phyloP scores from a whole-genome alignment of 2,797 vertebrate genomes.

The Streptopelia turtur region DNA sequence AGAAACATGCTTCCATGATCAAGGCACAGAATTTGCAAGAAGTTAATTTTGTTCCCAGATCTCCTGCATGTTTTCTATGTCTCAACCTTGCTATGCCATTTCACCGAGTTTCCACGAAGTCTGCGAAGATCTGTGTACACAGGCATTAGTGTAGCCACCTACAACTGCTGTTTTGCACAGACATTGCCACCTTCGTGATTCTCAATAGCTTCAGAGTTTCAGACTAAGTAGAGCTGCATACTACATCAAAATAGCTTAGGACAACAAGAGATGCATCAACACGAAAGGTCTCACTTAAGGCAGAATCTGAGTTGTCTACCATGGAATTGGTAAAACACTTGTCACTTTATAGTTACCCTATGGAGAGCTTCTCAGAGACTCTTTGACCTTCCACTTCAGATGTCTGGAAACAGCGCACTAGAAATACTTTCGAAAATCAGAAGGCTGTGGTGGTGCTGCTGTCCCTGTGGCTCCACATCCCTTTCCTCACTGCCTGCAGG shows the following conservation, averaged over 20 bases:
- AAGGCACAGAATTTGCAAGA: background rate
- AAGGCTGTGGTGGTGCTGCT: background rate
- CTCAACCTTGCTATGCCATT: background rate
- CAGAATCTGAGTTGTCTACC: background rate
- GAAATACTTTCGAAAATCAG: background rate
- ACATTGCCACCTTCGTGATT: rapidly evolving
- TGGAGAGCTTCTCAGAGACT: background rate
- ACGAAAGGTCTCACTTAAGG: background rate
- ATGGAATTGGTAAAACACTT: background rate
- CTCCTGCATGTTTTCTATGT: background rate
- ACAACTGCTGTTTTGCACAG: background rate
- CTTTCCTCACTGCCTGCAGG: background rate
- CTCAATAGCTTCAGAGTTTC: background rate
- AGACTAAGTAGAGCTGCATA: background rate
- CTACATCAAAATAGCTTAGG: background rate
- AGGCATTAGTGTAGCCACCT: background rate
- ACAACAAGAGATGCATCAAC: background rate
- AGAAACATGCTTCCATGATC: background rate
- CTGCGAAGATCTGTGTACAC: background rate
- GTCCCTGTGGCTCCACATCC: background rate
- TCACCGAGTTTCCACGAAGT: background rate
- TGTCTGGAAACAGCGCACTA: background rate
- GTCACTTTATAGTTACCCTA: background rate
- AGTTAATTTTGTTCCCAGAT: background rate
- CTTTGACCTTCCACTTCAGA: background rate